Percentiles rank a stretch among this genome's conserved stretches.
Evolutionary conservation across 1,140 invertebrate species (phyloP).

Genomic region (Cherax quadricarinatus): DNA sequence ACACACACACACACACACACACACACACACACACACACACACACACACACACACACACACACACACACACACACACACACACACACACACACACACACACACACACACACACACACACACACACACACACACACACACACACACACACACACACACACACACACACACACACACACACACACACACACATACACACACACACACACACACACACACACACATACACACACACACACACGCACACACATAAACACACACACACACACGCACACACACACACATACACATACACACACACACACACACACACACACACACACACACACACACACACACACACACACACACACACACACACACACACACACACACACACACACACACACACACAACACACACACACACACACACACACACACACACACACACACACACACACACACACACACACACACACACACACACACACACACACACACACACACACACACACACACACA

Average conservation of each 20-base stretch:
- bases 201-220: too few species aligned
- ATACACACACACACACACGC: too few species aligned
- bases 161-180: neutral
- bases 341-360: conserved; percentile 17
- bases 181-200: neutral
- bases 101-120: too few species aligned
- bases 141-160: too few species aligned
- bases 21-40: neutral
- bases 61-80: conserved; percentile 22
- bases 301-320: neutral
- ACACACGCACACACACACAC: neutral
- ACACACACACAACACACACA: neutral
- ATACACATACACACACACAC: neutral
- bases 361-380: conserved; percentile 21
- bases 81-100: conserved; percentile 11
- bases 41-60: conserved; percentile 21
- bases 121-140: conserved; percentile 1
- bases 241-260: too few species aligned
- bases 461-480: neutral
- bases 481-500: too few species aligned
- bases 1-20: too few species aligned
- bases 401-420: conserved; percentile 1
- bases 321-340: conserved; percentile 17
- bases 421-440: neutral
- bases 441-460: too few species aligned